Evolutionary conservation across 2,113 vertebrate genomes (phyloP).

Genomic region (Rhinichthys klamathensis): DNA sequence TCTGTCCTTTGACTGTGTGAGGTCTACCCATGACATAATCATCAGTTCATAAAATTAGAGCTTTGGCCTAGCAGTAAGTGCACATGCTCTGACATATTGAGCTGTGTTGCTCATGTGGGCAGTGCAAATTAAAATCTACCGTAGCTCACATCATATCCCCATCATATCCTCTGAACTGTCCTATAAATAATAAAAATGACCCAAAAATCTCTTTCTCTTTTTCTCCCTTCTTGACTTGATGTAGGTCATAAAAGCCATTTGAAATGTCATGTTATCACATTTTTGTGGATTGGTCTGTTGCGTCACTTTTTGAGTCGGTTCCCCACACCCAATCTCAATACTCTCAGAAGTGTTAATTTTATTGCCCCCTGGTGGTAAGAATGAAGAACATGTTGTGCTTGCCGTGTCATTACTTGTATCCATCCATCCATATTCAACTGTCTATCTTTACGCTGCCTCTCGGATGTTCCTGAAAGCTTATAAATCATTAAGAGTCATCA

Average conservation of each 20-base stretch:
- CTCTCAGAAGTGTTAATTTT: not conserved
- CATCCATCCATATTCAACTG: not conserved
- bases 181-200: constrained; percentile 4
- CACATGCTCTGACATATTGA: not conserved
- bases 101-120: not conserved
- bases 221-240: not conserved
- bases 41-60: not conserved
- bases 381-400: constrained; percentile 1
- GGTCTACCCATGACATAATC: not conserved
- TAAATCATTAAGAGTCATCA: not conserved
- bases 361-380: constrained; percentile 32
- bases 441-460: not conserved
- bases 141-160: not conserved
- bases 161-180: not conserved
- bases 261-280: constrained; percentile 36
- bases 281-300: constrained; percentile 45
- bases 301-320: constrained; percentile 31
- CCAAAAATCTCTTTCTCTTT: not conserved
- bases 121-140: not conserved
- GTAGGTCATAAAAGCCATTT: constrained; percentile 9
- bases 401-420: not conserved
- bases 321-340: not conserved
- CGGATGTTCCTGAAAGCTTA: not conserved
- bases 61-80: not conserved
- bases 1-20: not conserved